Evolutionary conservation across 2,888 invertebrate genomes (phyloP).

Genomic region (Mechanitis messenoides): DNA sequence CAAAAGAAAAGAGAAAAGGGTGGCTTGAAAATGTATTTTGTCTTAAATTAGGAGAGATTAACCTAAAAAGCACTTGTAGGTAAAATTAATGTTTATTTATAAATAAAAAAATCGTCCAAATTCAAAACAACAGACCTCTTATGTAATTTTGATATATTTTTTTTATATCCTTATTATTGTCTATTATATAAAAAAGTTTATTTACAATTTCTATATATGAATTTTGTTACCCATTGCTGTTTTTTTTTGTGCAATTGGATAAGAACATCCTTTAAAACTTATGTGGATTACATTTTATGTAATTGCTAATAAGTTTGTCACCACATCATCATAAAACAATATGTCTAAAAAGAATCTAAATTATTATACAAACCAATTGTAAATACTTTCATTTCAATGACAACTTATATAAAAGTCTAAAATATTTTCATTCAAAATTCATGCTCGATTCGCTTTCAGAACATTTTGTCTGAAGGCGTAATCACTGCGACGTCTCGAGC

Average conservation of each 20-base stretch:
- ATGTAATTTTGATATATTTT: background rate
- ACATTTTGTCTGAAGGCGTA: constrained; percentile 30
- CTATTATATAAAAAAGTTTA: too few relatives aligned
- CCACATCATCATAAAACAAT: too few relatives aligned
- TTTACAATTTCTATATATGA: too few relatives aligned
- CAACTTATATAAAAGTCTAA: background rate
- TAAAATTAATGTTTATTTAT: constrained; percentile 23
- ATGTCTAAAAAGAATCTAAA: background rate
- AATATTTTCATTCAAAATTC: constrained; percentile 5
- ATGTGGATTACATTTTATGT: too few relatives aligned
- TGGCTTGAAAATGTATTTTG: constrained; percentile 41
- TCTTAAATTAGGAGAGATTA: constrained; percentile 51
- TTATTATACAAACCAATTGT: background rate
- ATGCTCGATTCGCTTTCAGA: constrained; percentile 17
- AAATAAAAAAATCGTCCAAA: constrained; percentile 16
- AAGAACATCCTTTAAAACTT: too few relatives aligned
- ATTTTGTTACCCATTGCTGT: too few relatives aligned
- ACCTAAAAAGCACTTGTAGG: constrained; percentile 37
- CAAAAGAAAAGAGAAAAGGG: constrained; percentile 35
- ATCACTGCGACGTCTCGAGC: constrained; percentile 33
- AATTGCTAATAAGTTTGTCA: too few relatives aligned
- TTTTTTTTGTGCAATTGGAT: too few relatives aligned
- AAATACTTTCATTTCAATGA: background rate
- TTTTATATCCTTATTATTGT: too few relatives aligned
- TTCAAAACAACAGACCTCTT: constrained; percentile 7